phyloP scores from a whole-genome alignment of 2,888 invertebrate genomes.

The Agelastica alni region DNA sequence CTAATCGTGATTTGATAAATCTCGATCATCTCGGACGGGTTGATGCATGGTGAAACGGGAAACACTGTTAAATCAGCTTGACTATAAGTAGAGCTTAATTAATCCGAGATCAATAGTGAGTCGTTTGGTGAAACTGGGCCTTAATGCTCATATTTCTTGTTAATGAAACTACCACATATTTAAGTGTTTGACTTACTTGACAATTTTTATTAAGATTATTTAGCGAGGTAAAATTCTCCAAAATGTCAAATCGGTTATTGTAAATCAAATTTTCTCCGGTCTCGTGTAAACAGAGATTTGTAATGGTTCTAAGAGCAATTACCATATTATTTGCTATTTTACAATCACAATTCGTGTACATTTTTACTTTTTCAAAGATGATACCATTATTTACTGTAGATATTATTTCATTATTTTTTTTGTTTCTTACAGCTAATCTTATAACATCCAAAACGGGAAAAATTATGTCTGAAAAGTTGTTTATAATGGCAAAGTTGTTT shows the following conservation, averaged over 20 bases:
- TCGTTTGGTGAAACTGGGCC: no score
- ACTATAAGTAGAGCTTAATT: no score
- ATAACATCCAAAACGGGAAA: constrained; percentile 90
- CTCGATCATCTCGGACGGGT: no score
- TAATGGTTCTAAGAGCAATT: constrained; percentile 75
- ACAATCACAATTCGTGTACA: constrained; percentile 45
- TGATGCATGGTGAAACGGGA: no score
- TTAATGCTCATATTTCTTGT: no score
- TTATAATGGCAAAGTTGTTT: no score
- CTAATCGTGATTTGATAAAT: no score
- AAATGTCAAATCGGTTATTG: constrained; percentile 60
- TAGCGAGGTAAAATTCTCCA: constrained; percentile 62
- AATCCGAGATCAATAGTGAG: no score
- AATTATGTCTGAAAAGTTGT: constrained; percentile 69
- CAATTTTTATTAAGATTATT: constrained; percentile 64
- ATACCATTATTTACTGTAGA: constrained; percentile 54
- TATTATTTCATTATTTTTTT: constrained; percentile 62
- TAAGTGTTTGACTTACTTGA: constrained; percentile 67
- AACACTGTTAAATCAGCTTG: no score
- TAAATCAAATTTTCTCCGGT: constrained; percentile 68
- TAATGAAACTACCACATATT: no score
- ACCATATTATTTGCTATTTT: constrained; percentile 73
- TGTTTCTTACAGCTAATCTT: constrained; percentile 73
- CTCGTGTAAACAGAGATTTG: constrained; percentile 79
- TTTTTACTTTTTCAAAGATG: constrained; percentile 48